Conservation (phyloP, 2,113 vertebrate genomes). For the Pomatorhinus ruficollis region DNA sequence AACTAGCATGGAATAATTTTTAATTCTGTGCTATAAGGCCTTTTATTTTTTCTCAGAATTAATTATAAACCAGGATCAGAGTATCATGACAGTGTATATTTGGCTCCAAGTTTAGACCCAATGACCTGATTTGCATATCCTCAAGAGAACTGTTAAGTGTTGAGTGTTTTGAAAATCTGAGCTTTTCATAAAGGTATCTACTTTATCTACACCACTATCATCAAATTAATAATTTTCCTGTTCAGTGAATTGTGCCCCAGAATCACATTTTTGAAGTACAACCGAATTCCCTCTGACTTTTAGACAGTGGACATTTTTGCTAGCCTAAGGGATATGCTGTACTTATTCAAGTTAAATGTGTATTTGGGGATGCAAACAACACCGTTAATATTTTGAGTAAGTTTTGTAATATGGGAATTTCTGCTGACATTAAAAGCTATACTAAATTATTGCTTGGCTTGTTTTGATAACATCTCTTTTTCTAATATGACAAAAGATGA, state of each 20-base stretch:
- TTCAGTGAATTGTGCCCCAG: neutral
- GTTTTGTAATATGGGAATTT: slow-evolving; percentile 59
- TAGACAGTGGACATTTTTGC: neutral
- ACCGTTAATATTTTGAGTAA: slow-evolving; percentile 64
- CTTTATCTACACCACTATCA: neutral
- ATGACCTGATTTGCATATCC: neutral
- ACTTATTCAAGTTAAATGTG: slow-evolving; percentile 14
- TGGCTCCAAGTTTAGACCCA: neutral
- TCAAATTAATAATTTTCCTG: neutral
- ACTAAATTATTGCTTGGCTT: slow-evolving; percentile 50
- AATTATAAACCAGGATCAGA: neutral
- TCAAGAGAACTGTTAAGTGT: neutral
- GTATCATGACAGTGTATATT: neutral
- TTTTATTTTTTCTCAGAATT: neutral
- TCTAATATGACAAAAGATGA: slow-evolving; percentile 66
- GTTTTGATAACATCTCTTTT: slow-evolving; percentile 65
- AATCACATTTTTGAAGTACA: neutral
- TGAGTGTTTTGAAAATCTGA: neutral
- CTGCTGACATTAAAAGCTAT: slow-evolving; percentile 69
- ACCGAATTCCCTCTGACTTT: slow-evolving; percentile 3
- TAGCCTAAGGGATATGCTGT: neutral
- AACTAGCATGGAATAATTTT: neutral
- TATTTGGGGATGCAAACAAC: slow-evolving; percentile 54
- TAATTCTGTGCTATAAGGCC: neutral
- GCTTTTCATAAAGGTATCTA: neutral